phyloP scores from a whole-genome alignment of 2,797 vertebrate species.

The Enteromius trimaculatus region DNA sequence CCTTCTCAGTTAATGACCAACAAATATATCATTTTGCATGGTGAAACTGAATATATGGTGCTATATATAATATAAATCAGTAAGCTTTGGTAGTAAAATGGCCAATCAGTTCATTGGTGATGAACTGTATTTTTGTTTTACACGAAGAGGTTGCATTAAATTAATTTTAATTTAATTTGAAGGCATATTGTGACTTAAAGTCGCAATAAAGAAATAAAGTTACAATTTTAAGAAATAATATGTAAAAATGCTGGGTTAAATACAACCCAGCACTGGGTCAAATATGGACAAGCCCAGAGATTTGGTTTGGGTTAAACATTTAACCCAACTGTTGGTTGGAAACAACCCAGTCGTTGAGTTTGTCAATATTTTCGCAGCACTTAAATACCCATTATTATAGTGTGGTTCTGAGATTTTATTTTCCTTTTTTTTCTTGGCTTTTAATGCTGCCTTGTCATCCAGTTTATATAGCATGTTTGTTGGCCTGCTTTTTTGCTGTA shows the following conservation, averaged over 20 bases:
- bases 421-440: not conserved
- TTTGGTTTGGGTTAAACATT: too few relatives aligned
- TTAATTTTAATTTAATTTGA: not conserved
- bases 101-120: not conserved
- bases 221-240: not conserved
- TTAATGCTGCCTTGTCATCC: not conserved
- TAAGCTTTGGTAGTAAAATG: not conserved
- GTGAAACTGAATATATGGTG: not conserved
- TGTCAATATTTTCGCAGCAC: too few relatives aligned
- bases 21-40: not conserved
- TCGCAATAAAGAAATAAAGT: not conserved
- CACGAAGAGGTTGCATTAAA: not conserved
- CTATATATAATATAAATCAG: not conserved
- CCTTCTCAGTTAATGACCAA: not conserved
- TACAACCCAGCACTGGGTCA: too few relatives aligned
- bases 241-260: too few relatives aligned
- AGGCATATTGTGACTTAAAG: not conserved
- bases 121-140: not conserved
- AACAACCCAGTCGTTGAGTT: too few relatives aligned
- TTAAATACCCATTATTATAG: too few relatives aligned
- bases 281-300: too few relatives aligned
- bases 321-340: too few relatives aligned
- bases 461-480: not conserved
- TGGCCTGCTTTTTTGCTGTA: not conserved
- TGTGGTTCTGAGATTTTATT: not conserved